Conservation (phyloP, 1,140 invertebrate genomes). For the Sinella curviseta region DNA sequence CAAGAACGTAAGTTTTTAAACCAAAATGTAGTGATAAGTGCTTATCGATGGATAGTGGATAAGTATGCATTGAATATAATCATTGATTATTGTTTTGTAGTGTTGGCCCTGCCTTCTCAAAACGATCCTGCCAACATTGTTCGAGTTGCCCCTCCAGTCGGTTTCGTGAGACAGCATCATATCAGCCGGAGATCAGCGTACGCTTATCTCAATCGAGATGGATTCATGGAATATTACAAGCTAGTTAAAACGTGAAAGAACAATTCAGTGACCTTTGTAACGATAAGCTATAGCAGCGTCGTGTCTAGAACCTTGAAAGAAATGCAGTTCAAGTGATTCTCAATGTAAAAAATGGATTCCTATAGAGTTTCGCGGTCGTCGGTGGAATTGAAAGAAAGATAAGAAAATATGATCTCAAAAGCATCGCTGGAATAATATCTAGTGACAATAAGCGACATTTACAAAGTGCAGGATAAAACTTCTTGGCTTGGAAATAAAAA, state of each 20-base stretch:
- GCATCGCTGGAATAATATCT: too few species aligned
- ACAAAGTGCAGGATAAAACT: too few species aligned
- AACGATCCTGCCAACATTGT: not conserved
- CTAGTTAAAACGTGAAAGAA: not conserved
- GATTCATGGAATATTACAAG: not conserved
- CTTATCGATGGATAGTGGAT: not conserved
- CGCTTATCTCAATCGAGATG: not conserved
- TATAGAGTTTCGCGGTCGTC: too few species aligned
- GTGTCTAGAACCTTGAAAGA: too few species aligned
- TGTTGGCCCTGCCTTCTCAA: not conserved
- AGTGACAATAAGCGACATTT: too few species aligned
- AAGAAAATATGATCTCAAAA: too few species aligned
- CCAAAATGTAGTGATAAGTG: not conserved
- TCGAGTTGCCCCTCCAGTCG: not conserved
- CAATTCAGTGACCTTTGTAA: too few species aligned
- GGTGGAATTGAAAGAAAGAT: too few species aligned
- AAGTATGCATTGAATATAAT: not conserved
- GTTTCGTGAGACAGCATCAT: not conserved
- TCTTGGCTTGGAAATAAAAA: too few species aligned
- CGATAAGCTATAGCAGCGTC: too few species aligned
- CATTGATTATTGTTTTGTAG: not conserved
- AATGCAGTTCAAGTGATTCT: too few species aligned
- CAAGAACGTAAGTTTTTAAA: constrained; percentile 14
- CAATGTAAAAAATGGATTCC: too few species aligned
- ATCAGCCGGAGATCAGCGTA: not conserved